A percentile compares a stretch with the other conserved stretches of the same genome.
Conservation (phyloP, 1,140 invertebrate species). For the Solen grandis region DNA sequence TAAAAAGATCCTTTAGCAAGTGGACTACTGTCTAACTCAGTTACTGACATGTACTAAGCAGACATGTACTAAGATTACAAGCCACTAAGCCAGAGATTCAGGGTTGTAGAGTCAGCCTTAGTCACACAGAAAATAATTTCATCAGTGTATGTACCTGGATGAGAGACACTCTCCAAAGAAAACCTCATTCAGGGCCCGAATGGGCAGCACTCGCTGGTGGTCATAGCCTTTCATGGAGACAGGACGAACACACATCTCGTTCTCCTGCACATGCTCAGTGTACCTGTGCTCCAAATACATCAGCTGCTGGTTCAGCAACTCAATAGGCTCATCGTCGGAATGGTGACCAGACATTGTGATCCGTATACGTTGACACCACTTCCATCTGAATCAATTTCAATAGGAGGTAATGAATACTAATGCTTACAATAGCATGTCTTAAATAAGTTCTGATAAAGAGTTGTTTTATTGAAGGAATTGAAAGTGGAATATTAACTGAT, state of each 20-base stretch:
- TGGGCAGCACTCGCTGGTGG: constrained; percentile 83
- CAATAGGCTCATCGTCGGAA: constrained; percentile 84
- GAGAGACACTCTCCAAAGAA: constrained; percentile 98
- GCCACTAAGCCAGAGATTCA: no score
- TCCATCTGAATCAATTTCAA: constrained; percentile 84
- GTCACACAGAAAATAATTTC: no score
- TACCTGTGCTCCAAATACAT: constrained; percentile 83
- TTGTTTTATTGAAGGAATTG: no score
- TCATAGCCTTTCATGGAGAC: constrained; percentile 45
- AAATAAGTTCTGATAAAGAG: no score
- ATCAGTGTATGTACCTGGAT: constrained; percentile 85
- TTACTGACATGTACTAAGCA: no score
- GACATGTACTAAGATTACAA: no score
- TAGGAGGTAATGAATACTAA: not conserved
- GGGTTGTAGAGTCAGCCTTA: no score
- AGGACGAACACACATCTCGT: constrained; percentile 69
- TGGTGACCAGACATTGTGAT: constrained; percentile 88
- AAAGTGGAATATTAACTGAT: no score
- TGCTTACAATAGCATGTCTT: no score
- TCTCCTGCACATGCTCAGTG: constrained; percentile 82
- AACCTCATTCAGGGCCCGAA: constrained; percentile 92
- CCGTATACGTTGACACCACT: constrained; percentile 92
- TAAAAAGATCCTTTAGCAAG: no score
- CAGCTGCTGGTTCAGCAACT: constrained; percentile 86
- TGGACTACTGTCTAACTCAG: no score